Percentiles rank a stretch among this genome's conserved stretches.
phyloP scores from a whole-genome alignment of 1,140 invertebrate genomes.

The Bactericera cockerelli region DNA sequence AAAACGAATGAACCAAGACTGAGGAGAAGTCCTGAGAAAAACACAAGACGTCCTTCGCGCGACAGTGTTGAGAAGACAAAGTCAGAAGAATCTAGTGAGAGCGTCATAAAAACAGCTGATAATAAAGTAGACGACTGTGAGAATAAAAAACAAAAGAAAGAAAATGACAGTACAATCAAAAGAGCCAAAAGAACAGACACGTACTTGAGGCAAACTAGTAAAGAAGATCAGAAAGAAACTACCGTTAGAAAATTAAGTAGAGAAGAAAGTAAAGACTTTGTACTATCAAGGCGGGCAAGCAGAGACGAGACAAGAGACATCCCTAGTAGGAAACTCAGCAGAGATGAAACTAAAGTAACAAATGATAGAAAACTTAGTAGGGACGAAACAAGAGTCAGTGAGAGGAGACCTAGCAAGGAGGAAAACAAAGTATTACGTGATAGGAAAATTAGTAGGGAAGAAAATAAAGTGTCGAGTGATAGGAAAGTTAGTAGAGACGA shows the following conservation, averaged over 20 bases:
- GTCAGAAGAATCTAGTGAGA: background rate
- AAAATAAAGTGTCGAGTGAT: no score
- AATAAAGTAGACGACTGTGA: background rate
- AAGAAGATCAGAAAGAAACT: background rate
- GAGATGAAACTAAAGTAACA: background rate
- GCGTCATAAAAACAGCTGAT: background rate
- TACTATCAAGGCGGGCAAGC: background rate
- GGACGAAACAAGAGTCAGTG: no score
- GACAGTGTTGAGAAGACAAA: constrained; percentile 1
- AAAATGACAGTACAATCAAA: background rate
- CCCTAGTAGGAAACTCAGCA: background rate
- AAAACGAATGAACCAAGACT: background rate
- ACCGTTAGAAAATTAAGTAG: background rate
- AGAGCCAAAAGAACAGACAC: background rate
- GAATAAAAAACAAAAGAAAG: background rate
- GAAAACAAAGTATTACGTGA: background rate
- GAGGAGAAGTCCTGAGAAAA: background rate
- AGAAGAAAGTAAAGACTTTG: constrained; percentile 7
- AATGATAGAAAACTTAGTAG: no score
- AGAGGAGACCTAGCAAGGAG: background rate
- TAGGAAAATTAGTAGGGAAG: no score
- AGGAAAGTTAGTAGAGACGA: background rate
- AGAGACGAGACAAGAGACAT: constrained; percentile 2
- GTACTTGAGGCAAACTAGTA: background rate
- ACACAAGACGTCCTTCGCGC: background rate